phyloP scores from a whole-genome alignment of 2,113 vertebrate species.

The Falcunculus frontatus region DNA sequence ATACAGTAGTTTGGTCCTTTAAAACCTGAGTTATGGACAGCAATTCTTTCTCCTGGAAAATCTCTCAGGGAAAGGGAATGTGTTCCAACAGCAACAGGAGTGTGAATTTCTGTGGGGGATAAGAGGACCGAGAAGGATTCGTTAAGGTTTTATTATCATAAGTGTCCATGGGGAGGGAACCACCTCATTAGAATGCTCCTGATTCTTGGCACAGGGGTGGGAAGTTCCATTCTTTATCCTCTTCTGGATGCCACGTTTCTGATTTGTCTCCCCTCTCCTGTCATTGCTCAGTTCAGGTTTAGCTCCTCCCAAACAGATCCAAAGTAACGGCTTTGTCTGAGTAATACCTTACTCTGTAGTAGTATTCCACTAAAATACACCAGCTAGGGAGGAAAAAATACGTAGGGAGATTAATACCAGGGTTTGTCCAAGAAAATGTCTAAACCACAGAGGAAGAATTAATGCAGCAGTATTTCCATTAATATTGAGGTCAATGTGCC shows the following conservation, averaged over 20 bases:
- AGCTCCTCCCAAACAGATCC: not conserved
- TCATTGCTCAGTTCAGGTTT: not conserved
- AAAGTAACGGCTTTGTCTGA: not conserved
- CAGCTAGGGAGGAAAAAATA: not conserved
- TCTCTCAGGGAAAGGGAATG: not conserved
- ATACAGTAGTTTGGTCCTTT: not conserved
- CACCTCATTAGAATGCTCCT: not conserved
- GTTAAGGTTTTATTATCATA: conserved; percentile 6
- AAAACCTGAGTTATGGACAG: not conserved
- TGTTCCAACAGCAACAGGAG: conserved; percentile 1
- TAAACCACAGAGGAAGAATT: not conserved
- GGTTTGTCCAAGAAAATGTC: not conserved
- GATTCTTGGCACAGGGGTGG: not conserved
- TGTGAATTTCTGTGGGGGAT: not conserved
- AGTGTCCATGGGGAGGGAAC: not conserved
- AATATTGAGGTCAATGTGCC: not conserved
- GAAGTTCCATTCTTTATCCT: not conserved
- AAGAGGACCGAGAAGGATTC: not conserved
- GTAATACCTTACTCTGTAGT: not conserved
- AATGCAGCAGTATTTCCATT: not conserved
- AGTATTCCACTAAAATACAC: not conserved
- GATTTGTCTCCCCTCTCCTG: not conserved
- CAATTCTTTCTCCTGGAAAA: conserved; percentile 26
- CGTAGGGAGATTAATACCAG: not conserved
- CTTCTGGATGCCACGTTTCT: not conserved